Percentiles rank a stretch among this genome's conserved stretches.
Evolutionary conservation across 2,888 invertebrate genomes (phyloP).

Genomic region (Synergus umbraculus): DNA sequence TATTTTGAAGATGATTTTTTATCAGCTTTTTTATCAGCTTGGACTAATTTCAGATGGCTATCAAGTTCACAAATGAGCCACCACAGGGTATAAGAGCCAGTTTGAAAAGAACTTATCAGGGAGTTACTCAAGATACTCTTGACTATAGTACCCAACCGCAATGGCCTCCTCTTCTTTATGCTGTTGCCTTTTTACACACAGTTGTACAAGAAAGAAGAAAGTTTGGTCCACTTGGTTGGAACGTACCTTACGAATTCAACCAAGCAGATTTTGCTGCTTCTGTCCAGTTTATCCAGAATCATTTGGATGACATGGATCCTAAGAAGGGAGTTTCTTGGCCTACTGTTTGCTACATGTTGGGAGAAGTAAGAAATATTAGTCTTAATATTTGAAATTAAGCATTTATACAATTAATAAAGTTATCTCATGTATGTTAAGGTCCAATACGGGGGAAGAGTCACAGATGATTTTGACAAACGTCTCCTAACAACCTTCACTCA

Average conservation of each 20-base stretch:
- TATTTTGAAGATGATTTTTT: slow-evolving; percentile 26
- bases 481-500: slow-evolving; percentile 95
- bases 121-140: slow-evolving; percentile 92
- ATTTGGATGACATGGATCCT: slow-evolving; percentile 97
- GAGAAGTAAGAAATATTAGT: slow-evolving; percentile 83
- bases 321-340: slow-evolving; percentile 99
- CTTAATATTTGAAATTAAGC: background rate
- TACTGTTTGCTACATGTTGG: slow-evolving; percentile 97
- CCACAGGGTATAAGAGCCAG: slow-evolving; percentile 97
- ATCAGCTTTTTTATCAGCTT: background rate
- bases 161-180: slow-evolving; percentile 96
- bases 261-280: slow-evolving; percentile 97
- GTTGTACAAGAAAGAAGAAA: slow-evolving; percentile 96
- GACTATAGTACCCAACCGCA: slow-evolving; percentile 94
- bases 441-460: slow-evolving; percentile 92
- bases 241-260: slow-evolving; percentile 97
- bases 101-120: slow-evolving; percentile 95
- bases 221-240: slow-evolving; percentile 98
- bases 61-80: slow-evolving; percentile 98
- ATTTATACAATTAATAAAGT: background rate
- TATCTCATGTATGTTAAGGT: slow-evolving; percentile 71
- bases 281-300: slow-evolving; percentile 97
- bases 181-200: slow-evolving; percentile 96
- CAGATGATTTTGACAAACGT: slow-evolving; percentile 97
- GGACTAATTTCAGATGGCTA: slow-evolving; percentile 87